phyloP scores from a whole-genome alignment of 2,113 vertebrate genomes.

The Clinocottus analis region DNA sequence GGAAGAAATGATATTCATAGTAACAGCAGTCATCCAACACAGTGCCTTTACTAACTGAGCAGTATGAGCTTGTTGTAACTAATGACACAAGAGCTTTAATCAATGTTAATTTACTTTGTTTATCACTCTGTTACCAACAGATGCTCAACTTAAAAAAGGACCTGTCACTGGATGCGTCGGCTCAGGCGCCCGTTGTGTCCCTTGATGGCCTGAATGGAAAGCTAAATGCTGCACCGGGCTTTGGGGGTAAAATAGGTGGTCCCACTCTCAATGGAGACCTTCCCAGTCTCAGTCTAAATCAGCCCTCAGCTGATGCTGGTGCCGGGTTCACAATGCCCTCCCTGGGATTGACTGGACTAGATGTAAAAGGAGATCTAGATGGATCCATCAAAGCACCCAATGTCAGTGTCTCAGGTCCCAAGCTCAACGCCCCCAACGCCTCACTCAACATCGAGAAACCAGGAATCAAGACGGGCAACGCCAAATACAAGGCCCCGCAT shows the following conservation, averaged over 20 bases:
- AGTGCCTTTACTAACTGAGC: neutral
- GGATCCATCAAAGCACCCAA: slow-evolving; percentile 54
- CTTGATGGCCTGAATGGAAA: slow-evolving; percentile 58
- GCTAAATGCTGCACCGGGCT: slow-evolving; percentile 45
- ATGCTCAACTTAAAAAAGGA: slow-evolving; percentile 48
- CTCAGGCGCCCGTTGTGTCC: slow-evolving; percentile 51
- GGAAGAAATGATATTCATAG: neutral
- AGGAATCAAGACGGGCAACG: slow-evolving; percentile 30
- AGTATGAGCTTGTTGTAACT: neutral
- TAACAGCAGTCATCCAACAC: neutral
- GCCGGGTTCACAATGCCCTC: slow-evolving; percentile 62
- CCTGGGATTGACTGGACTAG: slow-evolving; percentile 56
- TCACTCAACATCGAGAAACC: slow-evolving; percentile 63
- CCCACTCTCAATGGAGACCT: slow-evolving; percentile 66
- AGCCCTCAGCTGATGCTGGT: slow-evolving; percentile 28
- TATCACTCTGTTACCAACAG: slow-evolving; percentile 57
- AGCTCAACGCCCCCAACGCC: slow-evolving; percentile 54
- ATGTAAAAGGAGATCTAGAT: slow-evolving; percentile 66
- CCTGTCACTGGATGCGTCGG: slow-evolving; percentile 47
- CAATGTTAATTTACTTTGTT: neutral
- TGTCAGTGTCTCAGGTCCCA: slow-evolving; percentile 58
- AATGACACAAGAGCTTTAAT: neutral
- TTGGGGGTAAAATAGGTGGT: slow-evolving; percentile 46
- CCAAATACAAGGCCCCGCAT: slow-evolving; percentile 49
- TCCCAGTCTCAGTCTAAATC: slow-evolving; percentile 60